These are phyloP conservation scores for Heterodera schachtii DNA, from an alignment of 1,140 invertebrate genomes.

Conservation along the genomic window DNA sequence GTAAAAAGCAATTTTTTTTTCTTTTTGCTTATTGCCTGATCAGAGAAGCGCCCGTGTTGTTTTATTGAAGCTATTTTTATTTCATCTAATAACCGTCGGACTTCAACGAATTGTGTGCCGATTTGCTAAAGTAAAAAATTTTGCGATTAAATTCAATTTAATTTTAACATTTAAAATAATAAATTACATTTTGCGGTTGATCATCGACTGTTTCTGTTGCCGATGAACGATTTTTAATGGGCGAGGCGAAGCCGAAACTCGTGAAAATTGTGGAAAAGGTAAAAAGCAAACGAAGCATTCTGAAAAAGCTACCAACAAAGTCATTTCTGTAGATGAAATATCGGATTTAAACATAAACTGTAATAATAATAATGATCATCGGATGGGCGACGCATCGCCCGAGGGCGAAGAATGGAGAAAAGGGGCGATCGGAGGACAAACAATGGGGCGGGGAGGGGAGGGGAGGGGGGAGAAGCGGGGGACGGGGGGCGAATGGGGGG, in stretches of 20 bases:
- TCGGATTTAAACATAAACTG: background rate
- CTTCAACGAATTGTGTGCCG: constrained; percentile 24
- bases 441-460: background rate
- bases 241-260: background rate
- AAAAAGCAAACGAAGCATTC: background rate
- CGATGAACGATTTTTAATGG: background rate
- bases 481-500: background rate
- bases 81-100: constrained; percentile 34
- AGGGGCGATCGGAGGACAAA: background rate
- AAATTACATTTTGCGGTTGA: background rate
- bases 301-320: background rate
- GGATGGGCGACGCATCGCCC: background rate
- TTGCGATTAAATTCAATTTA: background rate
- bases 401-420: background rate
- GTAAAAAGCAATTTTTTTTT: background rate
- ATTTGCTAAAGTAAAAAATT: background rate
- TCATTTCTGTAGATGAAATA: background rate
- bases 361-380: background rate
- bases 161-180: background rate
- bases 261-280: background rate
- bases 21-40: constrained; percentile 15
- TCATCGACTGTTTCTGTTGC: background rate
- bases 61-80: constrained; percentile 33
- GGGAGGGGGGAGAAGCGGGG: too few relatives aligned
- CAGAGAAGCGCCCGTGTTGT: constrained; percentile 27